Base-by-base conservation (phyloP, 2,113 vertebrate species). In the Ictalurus furcatus region DNA sequence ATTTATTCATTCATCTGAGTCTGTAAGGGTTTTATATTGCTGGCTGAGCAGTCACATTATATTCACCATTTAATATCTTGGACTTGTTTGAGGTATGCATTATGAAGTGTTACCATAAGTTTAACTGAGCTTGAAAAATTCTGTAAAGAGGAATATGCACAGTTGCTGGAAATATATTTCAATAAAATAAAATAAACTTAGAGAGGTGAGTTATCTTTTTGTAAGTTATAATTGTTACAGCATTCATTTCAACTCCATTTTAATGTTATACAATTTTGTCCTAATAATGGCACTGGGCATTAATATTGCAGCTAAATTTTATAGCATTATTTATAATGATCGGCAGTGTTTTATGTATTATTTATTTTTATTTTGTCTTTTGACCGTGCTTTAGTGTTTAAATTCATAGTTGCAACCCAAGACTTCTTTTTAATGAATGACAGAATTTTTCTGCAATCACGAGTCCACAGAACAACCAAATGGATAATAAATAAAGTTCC, bases 401-500 rank as follows among this genome's bases (percentile, higher is more conserved):
- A 52, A 79, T 25, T 79, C 44, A 76, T 44, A 34, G 23, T n/a
- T 79, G 37, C 19, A 76, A 44, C 4, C n/a, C 44, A 28, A 4
- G 74, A 28, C 48, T 74, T 74, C 12, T 52, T 52, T 76, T 79
- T 79, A 79, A 52, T 79, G 23, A 79, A 79, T 52, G 12, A 0
- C n/a, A 28, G 25, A 8, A 52, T 52, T 79, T 52, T 79, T n/a
- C 23, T 78, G 44, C 23, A 52, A 79, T 28, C 11, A 74, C 1
- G 19, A 76, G 37, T 40, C 19, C 37, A 76, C 23, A 76, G 5
- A 73, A 73, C 48, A 87, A 82, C 61, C 74, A 83, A 86, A 82
- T 34, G 12, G 90, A 76, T 34, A 79, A 92, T 88, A 90, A 85
- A 79, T 52, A 69, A 14, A 84, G 85, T 92, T 93, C 63, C 87